These are phyloP conservation scores for Triplophysa rosa DNA, from an alignment of 2,113 vertebrate species.

Conservation along the genomic window DNA sequence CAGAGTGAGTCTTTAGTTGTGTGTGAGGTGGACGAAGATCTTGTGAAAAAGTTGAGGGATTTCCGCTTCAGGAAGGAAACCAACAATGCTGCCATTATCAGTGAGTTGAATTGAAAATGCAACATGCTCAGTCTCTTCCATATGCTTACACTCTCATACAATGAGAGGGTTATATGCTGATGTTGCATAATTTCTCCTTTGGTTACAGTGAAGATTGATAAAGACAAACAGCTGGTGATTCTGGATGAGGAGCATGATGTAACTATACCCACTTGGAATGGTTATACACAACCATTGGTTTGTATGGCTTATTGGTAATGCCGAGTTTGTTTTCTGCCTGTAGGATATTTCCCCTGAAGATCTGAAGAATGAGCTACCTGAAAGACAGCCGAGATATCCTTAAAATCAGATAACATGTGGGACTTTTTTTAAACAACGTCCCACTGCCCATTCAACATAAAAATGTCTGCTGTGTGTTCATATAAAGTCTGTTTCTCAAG, in stretches of 20 bases:
- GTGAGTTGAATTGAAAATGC: conserved; percentile 74
- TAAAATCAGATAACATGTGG: conserved; percentile 32
- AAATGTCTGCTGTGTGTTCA: not conserved
- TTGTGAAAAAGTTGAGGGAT: conserved; percentile 89
- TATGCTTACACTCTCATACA: not conserved
- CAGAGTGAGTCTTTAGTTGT: conserved; percentile 95
- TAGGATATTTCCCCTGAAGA: conserved; percentile 79
- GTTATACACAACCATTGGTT: not conserved
- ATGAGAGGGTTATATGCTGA: not conserved
- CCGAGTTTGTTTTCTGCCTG: conserved; percentile 36
- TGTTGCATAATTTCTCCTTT: not conserved
- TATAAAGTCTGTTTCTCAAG: not conserved
- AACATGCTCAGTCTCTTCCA: not conserved
- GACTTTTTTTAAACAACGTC: not conserved
- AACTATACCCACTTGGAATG: not conserved
- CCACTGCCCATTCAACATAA: not conserved
- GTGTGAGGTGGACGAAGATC: conserved; percentile 92
- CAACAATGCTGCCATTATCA: conserved; percentile 97
- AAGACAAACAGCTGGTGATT: conserved; percentile 90
- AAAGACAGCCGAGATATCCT: conserved; percentile 82
- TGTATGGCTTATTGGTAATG: not conserved
- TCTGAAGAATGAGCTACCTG: conserved; percentile 75
- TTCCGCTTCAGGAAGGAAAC: conserved; percentile 98
- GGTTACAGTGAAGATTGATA: conserved; percentile 93
- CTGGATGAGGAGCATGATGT: conserved; percentile 95